Evolutionary conservation across 2,888 invertebrate species (phyloP).

Genomic region (Protonemura montana): DNA sequence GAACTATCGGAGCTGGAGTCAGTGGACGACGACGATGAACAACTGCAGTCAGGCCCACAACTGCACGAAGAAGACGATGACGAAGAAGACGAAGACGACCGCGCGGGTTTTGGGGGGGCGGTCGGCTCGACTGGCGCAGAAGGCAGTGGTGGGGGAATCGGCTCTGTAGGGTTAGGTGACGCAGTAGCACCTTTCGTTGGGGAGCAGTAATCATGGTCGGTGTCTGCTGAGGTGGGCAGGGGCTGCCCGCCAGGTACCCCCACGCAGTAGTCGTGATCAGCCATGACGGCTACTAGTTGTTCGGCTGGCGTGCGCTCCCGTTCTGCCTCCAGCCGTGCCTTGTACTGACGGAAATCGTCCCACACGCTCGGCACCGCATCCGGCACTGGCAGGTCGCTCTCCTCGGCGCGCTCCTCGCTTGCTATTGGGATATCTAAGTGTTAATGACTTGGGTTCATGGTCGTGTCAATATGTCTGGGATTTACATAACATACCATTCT

Average conservation of each 20-base stretch:
- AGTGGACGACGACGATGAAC: slow-evolving; percentile 73
- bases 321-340: slow-evolving; percentile 67
- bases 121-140: background rate
- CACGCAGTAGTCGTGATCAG: slow-evolving; percentile 80
- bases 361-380: slow-evolving; percentile 63
- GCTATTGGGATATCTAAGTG: no score
- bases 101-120: background rate
- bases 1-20: slow-evolving; percentile 69
- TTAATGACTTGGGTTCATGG: no score
- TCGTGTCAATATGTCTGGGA: no score
- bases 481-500: no score
- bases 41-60: slow-evolving; percentile 85
- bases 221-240: background rate
- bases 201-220: background rate
- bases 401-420: no score
- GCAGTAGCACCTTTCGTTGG: background rate
- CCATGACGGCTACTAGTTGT: slow-evolving; percentile 51
- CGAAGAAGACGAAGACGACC: slow-evolving; percentile 60
- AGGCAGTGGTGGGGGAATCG: background rate
- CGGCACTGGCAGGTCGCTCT: background rate
- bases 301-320: slow-evolving; percentile 12
- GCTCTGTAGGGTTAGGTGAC: background rate
- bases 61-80: slow-evolving; percentile 67
- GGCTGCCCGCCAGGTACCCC: background rate
- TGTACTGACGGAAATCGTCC: slow-evolving; percentile 79